phyloP scores from a whole-genome alignment of 1,140 invertebrate genomes.

The Drosophila orena region DNA sequence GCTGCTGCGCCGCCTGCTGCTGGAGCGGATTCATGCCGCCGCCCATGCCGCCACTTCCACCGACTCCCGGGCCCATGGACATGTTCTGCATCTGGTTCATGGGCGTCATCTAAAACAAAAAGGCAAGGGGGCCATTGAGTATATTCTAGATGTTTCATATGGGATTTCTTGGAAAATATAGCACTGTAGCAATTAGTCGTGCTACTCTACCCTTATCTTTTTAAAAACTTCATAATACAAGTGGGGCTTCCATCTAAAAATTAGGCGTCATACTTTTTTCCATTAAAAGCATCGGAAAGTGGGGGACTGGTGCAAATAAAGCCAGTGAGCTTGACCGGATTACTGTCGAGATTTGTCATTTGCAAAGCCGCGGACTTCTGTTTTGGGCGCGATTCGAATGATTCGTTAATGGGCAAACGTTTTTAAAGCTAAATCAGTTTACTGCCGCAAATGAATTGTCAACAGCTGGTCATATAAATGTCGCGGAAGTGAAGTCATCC shows the following conservation, averaged over 20 bases:
- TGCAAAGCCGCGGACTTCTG: slow-evolving; percentile 15
- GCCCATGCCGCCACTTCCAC: slow-evolving; percentile 74
- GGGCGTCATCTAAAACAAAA: slow-evolving; percentile 72
- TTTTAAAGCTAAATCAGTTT: slow-evolving; percentile 46
- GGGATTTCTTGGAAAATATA: background rate
- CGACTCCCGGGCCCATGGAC: slow-evolving; percentile 86
- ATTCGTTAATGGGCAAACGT: slow-evolving; percentile 17
- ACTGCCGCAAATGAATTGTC: slow-evolving; percentile 49
- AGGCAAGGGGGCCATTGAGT: background rate
- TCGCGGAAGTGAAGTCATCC: slow-evolving; percentile 36
- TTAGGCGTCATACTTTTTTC: slow-evolving; percentile 16
- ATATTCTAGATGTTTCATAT: background rate
- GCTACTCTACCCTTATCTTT: no score
- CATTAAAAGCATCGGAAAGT: background rate
- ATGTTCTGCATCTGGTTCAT: slow-evolving; percentile 84
- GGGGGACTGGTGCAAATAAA: background rate
- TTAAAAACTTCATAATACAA: no score
- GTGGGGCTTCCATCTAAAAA: background rate
- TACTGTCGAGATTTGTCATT: slow-evolving; percentile 42
- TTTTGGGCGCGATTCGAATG: slow-evolving; percentile 30
- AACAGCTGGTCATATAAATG: slow-evolving; percentile 42
- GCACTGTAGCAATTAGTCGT: no score
- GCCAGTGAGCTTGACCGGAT: slow-evolving; percentile 31
- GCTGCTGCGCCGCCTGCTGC: slow-evolving; percentile 61
- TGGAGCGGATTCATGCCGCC: slow-evolving; percentile 85